A percentile compares a stretch with the other conserved stretches of the same genome.
These are phyloP conservation scores for Gadopsis bispinosus DNA, from an alignment of 2,797 vertebrate genomes.

Conservation along the genomic window DNA sequence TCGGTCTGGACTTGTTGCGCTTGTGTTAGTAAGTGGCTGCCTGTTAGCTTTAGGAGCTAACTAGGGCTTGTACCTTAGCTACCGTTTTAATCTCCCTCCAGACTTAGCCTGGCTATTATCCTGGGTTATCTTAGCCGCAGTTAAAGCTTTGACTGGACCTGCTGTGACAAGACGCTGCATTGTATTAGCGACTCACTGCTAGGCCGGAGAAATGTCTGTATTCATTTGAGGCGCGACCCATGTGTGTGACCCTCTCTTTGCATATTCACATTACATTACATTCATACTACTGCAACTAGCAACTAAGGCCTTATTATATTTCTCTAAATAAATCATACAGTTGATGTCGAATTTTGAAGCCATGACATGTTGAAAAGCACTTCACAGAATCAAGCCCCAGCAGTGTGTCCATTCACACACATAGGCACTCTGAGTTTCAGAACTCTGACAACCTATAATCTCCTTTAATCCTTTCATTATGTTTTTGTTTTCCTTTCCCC, in stretches of 20 bases:
- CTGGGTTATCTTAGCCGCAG: conserved; percentile 49
- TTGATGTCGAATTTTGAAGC: background rate
- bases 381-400: background rate
- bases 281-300: background rate
- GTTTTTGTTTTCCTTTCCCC: conserved; percentile 80
- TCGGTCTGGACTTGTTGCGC: conserved; percentile 46
- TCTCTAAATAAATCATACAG: background rate
- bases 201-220: conserved; percentile 44
- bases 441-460: conserved; percentile 78
- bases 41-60: conserved; percentile 47
- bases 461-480: conserved; percentile 81
- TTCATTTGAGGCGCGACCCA: conserved; percentile 27
- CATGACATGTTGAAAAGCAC: background rate
- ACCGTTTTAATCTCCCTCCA: conserved; percentile 57
- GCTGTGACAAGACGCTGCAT: conserved; percentile 63
- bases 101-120: conserved; percentile 68
- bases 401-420: conserved; percentile 35
- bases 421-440: conserved; percentile 64
- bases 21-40: background rate
- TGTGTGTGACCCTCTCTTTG: background rate
- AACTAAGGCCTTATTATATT: background rate
- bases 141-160: conserved; percentile 56
- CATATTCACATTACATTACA: background rate
- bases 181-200: conserved; percentile 52
- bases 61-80: conserved; percentile 51